Evolutionary conservation across 2,113 vertebrate species (phyloP).

Genomic region (Perccottus glenii): DNA sequence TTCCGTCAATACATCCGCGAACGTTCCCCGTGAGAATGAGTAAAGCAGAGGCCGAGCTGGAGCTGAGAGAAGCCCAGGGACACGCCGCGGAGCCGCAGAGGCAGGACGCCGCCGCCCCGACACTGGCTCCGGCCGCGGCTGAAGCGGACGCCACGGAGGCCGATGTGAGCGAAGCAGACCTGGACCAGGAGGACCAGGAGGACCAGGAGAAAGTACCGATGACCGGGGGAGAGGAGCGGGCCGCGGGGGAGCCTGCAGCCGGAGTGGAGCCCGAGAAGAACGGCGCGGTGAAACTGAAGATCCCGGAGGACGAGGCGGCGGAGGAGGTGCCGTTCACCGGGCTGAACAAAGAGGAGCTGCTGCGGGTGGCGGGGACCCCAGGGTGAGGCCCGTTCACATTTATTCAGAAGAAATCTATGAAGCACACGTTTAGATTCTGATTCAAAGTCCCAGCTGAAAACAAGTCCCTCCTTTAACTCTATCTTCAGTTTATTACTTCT

Average conservation of each 20-base stretch:
- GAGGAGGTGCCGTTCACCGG: conserved; percentile 83
- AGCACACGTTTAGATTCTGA: no score
- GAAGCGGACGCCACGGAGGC: conserved; percentile 64
- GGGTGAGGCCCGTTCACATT: conserved; percentile 61
- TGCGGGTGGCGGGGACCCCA: conserved; percentile 85
- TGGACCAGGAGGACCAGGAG: conserved; percentile 83
- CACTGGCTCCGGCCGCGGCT: not conserved
- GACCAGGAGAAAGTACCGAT: conserved; percentile 87
- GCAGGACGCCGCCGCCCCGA: not conserved
- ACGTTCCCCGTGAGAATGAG: not conserved
- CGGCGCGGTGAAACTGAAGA: conserved; percentile 82
- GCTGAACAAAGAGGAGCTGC: conserved; percentile 88
- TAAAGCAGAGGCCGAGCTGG: conserved; percentile 44
- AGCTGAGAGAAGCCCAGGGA: conserved; percentile 44
- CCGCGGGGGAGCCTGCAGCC: conserved; percentile 29
- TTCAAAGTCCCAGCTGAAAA: no score
- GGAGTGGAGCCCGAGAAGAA: conserved; percentile 78
- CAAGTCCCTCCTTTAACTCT: no score
- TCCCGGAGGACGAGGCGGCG: conserved; percentile 55
- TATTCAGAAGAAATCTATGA: no score
- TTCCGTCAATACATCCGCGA: no score
- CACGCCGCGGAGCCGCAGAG: conserved; percentile 70
- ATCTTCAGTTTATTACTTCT: no score
- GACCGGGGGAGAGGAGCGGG: conserved; percentile 56
- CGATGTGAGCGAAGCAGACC: conserved; percentile 86